Evolutionary conservation across 2,888 invertebrate genomes (phyloP).

Genomic region (Cacoxenus indagator): DNA sequence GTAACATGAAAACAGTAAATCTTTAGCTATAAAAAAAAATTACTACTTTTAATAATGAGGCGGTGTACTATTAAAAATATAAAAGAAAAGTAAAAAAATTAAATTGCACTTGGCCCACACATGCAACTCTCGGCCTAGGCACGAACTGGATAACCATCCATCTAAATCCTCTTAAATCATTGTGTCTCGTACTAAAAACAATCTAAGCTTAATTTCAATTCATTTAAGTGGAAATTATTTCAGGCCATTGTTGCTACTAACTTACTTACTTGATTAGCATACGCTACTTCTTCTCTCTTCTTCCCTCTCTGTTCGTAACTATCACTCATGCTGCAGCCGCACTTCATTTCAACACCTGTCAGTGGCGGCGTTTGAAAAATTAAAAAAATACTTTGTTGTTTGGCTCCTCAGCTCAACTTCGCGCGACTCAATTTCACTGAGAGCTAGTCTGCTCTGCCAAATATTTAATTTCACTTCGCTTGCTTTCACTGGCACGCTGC

Average conservation of each 20-base stretch:
- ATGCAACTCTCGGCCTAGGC: not conserved
- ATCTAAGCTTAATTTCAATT: too few relatives aligned
- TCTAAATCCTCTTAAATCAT: too few relatives aligned
- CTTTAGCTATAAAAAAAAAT: not conserved
- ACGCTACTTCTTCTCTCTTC: not conserved
- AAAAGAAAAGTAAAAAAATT: not conserved
- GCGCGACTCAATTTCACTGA: too few relatives aligned
- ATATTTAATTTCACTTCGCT: too few relatives aligned
- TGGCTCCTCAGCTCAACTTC: not conserved
- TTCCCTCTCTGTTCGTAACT: too few relatives aligned
- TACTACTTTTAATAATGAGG: not conserved
- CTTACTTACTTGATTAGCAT: not conserved
- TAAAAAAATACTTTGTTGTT: not conserved
- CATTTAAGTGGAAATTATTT: slow-evolving; percentile 9
- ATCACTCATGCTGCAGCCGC: not conserved
- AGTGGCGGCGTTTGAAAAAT: not conserved
- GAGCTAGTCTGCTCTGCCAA: not conserved
- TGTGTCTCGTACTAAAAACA: too few relatives aligned
- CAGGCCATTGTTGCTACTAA: not conserved
- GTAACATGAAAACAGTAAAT: too few relatives aligned
- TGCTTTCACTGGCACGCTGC: too few relatives aligned
- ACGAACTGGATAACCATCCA: not conserved
- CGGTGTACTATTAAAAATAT: not conserved
- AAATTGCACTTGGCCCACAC: not conserved
- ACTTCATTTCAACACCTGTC: slow-evolving; percentile 9